Percentiles rank a stretch among this genome's conserved stretches.
Evolutionary conservation across 1,140 invertebrate genomes (phyloP).

Genomic region (Carposina sasakii): DNA sequence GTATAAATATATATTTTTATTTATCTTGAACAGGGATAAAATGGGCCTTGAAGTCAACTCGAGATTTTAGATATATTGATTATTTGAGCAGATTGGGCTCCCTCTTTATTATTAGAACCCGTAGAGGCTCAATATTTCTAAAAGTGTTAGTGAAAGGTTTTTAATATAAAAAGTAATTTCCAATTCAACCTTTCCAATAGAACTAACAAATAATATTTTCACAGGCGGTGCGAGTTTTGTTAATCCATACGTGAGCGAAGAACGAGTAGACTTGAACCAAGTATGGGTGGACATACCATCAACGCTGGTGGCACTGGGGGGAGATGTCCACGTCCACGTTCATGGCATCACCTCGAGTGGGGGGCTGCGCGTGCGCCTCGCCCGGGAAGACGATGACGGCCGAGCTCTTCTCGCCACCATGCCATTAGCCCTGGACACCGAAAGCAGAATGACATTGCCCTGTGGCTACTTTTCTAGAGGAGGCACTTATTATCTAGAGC

Average conservation of each 20-base stretch:
- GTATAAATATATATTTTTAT: too few species aligned
- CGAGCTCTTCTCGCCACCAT: slow-evolving; percentile 77
- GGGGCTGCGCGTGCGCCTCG: slow-evolving; percentile 50
- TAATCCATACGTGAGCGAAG: slow-evolving; percentile 53
- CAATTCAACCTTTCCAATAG: too few species aligned
- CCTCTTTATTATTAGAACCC: too few species aligned
- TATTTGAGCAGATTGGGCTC: too few species aligned
- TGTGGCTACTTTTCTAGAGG: slow-evolving; percentile 81
- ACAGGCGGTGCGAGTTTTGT: slow-evolving; percentile 51
- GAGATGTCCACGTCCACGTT: slow-evolving; percentile 76
- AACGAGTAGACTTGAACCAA: slow-evolving; percentile 48
- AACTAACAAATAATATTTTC: too few species aligned
- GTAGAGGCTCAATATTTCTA: too few species aligned
- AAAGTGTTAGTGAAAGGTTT: too few species aligned
- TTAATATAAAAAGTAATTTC: too few species aligned
- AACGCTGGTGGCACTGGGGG: slow-evolving; percentile 77
- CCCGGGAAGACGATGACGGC: slow-evolving; percentile 73
- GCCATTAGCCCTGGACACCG: slow-evolving; percentile 71
- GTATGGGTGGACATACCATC: slow-evolving; percentile 73
- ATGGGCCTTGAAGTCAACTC: too few species aligned
- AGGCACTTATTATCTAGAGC: slow-evolving; percentile 70
- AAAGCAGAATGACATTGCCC: slow-evolving; percentile 74
- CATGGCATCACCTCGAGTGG: slow-evolving; percentile 47
- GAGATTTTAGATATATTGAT: too few species aligned
- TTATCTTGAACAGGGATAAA: too few species aligned